Evolutionary conservation across 2,797 vertebrate genomes (phyloP), one percentile per base, ranked within the genome.

Genomic region (Uromys caudimaculatus): DNA sequence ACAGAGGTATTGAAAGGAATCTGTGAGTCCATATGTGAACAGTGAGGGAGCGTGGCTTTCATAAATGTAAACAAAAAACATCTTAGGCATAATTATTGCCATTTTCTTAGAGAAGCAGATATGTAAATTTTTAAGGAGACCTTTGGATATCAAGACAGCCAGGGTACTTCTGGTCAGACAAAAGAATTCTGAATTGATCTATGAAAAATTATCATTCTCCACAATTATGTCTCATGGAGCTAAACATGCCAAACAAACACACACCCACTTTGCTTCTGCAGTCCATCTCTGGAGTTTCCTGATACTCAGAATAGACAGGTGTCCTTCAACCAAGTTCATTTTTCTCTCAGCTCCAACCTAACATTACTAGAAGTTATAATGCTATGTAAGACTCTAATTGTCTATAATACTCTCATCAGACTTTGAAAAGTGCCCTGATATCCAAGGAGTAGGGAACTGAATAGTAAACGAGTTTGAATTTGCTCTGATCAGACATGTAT

Each of bases 21-120:
- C 89, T 62, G 50, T 58, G 27, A 85, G 14, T 19, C 81, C 47
- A 79, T 38, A 58, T 56, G 62, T 11, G 1, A 23, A 82, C 6
- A 64, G 19, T 54, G n/a, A n/a, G n/a, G n/a, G n/a, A n/a, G n/a
- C 2, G 64, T 89, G 62, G 13, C 10, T 44, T 71, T 90, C 88
- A 9, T 44, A 93, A 88, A 88, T n/a, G 54, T 12, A 60, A 87
- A 85, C 84, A 44, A 6, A 13, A 75, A 44, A 32, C 35, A 3
- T 23, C 1, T 95, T 67, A 79, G 10, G 2, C 8, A 58, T 54
- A 32, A 81, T 91, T 85, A 58, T 3, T 27, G 56, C 6, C 35
- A 38, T 76, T 93, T 84, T 85, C 41, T 87, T 6, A 92, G 19
- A 93, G 71, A 92, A 83, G 52, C 38, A 93, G 91, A 44, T 14